Conservation (phyloP, 1,140 invertebrate genomes). For the Macrotrachela quadricornifera region DNA sequence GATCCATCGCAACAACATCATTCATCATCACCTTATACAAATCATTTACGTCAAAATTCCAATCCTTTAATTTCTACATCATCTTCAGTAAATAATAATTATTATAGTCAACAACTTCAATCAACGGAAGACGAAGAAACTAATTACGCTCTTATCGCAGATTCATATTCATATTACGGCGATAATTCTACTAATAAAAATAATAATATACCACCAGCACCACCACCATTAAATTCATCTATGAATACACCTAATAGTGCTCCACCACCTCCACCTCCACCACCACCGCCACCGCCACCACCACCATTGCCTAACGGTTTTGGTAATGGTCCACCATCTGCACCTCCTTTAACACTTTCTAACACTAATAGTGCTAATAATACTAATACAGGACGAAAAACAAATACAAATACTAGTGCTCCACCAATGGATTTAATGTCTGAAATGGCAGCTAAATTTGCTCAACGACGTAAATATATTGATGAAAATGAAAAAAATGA, state of each 20-base stretch:
- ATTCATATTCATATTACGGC: too few species aligned
- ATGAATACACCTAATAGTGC: background rate
- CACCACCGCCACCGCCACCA: background rate
- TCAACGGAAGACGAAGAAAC: background rate
- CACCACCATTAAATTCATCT: background rate
- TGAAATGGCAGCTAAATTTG: too few species aligned
- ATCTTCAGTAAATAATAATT: background rate
- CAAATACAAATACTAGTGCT: too few species aligned
- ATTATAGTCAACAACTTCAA: background rate
- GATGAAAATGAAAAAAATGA: too few species aligned
- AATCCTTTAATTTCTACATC: background rate
- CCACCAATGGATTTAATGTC: too few species aligned
- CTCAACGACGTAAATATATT: too few species aligned
- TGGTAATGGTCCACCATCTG: too few species aligned
- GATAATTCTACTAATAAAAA: background rate
- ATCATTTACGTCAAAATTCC: too few species aligned
- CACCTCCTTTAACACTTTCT: too few species aligned
- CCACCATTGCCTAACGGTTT: slow-evolving; percentile 5
- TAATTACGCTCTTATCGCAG: background rate
- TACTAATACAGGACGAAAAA: too few species aligned
- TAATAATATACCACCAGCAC: background rate
- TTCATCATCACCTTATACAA: too few species aligned
- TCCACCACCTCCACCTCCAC: background rate
- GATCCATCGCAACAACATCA: background rate
- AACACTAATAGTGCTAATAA: too few species aligned